These are phyloP conservation scores for Tenthredo amoena DNA, from an alignment of 2,888 invertebrate genomes.

Conservation along the genomic window DNA sequence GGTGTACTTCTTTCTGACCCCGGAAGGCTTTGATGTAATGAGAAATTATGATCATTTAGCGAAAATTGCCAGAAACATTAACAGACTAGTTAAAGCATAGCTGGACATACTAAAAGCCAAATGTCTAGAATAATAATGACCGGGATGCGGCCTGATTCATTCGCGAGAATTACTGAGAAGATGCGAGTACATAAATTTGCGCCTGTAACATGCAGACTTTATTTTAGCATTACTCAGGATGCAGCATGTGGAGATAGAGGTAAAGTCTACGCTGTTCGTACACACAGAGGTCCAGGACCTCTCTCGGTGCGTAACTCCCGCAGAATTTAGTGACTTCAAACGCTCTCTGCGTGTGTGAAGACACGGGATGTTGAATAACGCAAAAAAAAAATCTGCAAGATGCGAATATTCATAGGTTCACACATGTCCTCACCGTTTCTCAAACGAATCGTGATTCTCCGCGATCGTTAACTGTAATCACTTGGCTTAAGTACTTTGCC, in stretches of 20 bases:
- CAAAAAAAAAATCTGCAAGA: neutral
- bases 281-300: neutral
- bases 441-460: neutral
- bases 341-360: neutral
- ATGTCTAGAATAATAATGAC: neutral
- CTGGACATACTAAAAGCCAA: neutral
- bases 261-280: neutral
- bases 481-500: neutral
- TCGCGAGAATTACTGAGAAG: neutral
- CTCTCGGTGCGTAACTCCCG: neutral
- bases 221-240: neutral
- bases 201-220: neutral
- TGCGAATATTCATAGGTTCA: neutral
- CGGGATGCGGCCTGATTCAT: neutral
- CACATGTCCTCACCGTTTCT: constrained; percentile 2
- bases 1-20: neutral
- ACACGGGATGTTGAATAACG: neutral
- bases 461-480: neutral
- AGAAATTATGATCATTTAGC: neutral
- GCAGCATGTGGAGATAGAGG: neutral
- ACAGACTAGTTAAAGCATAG: neutral
- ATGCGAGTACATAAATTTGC: neutral
- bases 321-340: neutral
- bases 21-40: neutral
- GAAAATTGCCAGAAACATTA: neutral